phyloP scores from a whole-genome alignment of 1,140 invertebrate species.

The Teleopsis dalmanni region DNA sequence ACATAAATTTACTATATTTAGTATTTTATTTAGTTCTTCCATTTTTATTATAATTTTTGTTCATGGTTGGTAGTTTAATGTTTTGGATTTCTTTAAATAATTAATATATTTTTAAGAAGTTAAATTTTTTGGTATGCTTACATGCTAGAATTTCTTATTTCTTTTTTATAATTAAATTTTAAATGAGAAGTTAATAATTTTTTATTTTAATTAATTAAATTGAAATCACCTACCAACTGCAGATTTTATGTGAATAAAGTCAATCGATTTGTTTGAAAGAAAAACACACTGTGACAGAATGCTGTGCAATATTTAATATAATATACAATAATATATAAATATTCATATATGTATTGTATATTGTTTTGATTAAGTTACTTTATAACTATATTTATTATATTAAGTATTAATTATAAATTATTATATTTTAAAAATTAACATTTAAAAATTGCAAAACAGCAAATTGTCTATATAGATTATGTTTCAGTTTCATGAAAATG shows the following conservation, averaged over 20 bases:
- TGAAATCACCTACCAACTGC: constrained; percentile 8
- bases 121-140: neutral
- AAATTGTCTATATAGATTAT: too few species aligned
- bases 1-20: constrained; percentile 7
- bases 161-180: neutral
- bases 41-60: neutral
- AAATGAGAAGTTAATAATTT: constrained; percentile 2
- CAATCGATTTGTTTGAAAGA: constrained; percentile 3
- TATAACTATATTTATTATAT: neutral
- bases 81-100: constrained; percentile 43
- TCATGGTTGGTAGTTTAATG: constrained; percentile 35
- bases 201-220: neutral
- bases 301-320: neutral
- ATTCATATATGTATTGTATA: neutral
- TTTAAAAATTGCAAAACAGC: neutral
- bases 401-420: neutral
- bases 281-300: neutral
- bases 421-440: neutral
- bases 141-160: neutral
- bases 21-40: neutral
- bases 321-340: neutral
- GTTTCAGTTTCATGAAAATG: too few species aligned
- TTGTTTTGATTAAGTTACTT: neutral
- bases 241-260: constrained; percentile 9
- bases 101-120: constrained; percentile 10